These are phyloP conservation scores for Lasioglossum morio DNA, from an alignment of 2,888 invertebrate genomes.

Conservation along the genomic window DNA sequence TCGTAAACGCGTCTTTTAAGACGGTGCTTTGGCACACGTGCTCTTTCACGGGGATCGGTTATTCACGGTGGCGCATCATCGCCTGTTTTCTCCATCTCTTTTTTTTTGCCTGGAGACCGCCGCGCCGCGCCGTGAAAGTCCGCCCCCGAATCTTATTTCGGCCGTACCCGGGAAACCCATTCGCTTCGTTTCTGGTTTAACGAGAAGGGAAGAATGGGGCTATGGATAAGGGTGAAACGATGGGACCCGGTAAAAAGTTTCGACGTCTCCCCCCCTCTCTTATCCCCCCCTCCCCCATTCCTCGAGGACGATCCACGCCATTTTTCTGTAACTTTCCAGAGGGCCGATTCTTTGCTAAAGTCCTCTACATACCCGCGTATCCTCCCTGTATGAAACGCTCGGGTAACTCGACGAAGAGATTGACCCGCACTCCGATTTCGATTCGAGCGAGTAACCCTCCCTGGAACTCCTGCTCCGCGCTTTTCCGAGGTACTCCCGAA, in stretches of 20 bases:
- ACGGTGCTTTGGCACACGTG: slow-evolving; percentile 66
- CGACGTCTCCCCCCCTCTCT: not conserved
- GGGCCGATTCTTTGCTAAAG: slow-evolving; percentile 45
- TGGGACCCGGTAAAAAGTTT: slow-evolving; percentile 23
- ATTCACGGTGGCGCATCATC: slow-evolving; percentile 54
- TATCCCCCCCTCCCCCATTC: too few relatives aligned
- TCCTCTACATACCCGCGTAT: slow-evolving; percentile 5
- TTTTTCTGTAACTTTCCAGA: slow-evolving; percentile 45
- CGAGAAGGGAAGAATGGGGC: slow-evolving; percentile 26
- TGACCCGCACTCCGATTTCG: slow-evolving; percentile 44
- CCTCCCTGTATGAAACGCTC: slow-evolving; percentile 10
- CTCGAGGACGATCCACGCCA: slow-evolving; percentile 24
- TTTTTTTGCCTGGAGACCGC: not conserved
- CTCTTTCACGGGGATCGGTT: slow-evolving; percentile 54
- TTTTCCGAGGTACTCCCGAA: slow-evolving; percentile 5
- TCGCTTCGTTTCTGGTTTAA: slow-evolving; percentile 35
- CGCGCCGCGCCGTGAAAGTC: not conserved
- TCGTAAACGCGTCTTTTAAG: slow-evolving; percentile 67
- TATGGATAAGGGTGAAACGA: slow-evolving; percentile 26
- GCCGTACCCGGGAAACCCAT: not conserved
- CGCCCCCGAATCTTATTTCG: not conserved
- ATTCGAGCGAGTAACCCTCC: slow-evolving; percentile 29
- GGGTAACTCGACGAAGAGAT: slow-evolving; percentile 34
- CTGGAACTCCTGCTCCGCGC: slow-evolving; percentile 17
- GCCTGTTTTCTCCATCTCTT: slow-evolving; percentile 39